Conservation (phyloP, 2,888 invertebrate genomes). For the Abrostola triplasia region DNA sequence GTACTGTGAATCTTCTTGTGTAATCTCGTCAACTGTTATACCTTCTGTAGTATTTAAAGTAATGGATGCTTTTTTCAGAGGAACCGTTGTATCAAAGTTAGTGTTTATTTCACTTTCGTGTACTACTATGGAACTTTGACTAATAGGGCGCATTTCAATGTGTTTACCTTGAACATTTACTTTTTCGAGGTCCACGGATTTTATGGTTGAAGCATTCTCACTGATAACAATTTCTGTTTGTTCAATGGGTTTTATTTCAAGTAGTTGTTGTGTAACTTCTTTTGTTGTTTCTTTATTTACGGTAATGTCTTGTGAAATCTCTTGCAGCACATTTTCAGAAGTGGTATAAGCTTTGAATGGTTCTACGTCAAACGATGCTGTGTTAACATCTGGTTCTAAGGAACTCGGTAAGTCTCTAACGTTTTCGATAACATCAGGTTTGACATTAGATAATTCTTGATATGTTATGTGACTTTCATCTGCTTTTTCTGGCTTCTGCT, state of each 20-base stretch:
- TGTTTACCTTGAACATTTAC: slow-evolving; percentile 58
- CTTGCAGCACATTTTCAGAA: slow-evolving; percentile 73
- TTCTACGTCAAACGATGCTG: slow-evolving; percentile 68
- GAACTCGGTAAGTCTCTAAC: slow-evolving; percentile 57
- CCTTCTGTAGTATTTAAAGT: slow-evolving; percentile 69
- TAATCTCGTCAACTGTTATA: slow-evolving; percentile 75
- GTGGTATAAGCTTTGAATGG: slow-evolving; percentile 69
- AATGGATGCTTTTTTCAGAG: slow-evolving; percentile 66
- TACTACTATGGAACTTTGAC: slow-evolving; percentile 67
- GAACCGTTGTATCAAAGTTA: slow-evolving; percentile 55
- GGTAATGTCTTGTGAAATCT: slow-evolving; percentile 78
- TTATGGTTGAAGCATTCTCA: slow-evolving; percentile 66
- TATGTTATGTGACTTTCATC: slow-evolving; percentile 63
- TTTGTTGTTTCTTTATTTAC: slow-evolving; percentile 74
- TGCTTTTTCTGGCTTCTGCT: slow-evolving; percentile 63
- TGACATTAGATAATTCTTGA: slow-evolving; percentile 65
- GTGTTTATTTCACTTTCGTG: slow-evolving; percentile 72
- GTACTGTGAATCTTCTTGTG: slow-evolving; percentile 71
- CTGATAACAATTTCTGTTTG: slow-evolving; percentile 70
- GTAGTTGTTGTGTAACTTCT: slow-evolving; percentile 72
- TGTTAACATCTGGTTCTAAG: slow-evolving; percentile 58
- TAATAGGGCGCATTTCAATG: slow-evolving; percentile 67
- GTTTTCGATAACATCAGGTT: slow-evolving; percentile 69
- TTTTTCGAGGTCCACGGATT: slow-evolving; percentile 48
- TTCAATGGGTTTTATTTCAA: slow-evolving; percentile 70